These are phyloP conservation scores for Papilio aristodemus DNA, from an alignment of 1,140 invertebrate species.

Conservation along the genomic window DNA sequence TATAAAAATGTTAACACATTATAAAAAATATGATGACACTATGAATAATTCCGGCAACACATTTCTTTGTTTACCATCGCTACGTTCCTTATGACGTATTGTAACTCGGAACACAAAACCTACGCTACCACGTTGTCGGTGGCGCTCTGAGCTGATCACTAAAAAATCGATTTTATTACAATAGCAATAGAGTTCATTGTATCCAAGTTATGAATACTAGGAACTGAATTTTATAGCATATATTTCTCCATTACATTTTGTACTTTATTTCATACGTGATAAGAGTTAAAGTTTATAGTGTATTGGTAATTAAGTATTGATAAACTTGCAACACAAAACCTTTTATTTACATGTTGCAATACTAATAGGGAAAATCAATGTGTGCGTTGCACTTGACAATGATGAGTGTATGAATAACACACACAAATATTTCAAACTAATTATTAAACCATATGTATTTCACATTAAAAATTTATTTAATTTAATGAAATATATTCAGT, in stretches of 20 bases:
- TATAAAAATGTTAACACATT: not conserved
- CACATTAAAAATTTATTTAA: constrained; percentile 4
- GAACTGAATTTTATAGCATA: constrained; percentile 23
- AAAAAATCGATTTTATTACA: not conserved
- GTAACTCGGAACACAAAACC: constrained; percentile 23
- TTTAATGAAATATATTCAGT: not conserved
- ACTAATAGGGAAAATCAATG: constrained; percentile 26
- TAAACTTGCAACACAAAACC: constrained; percentile 58
- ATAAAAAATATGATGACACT: constrained; percentile 16
- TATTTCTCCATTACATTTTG: not conserved
- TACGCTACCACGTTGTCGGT: constrained; percentile 2
- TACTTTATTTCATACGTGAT: not conserved
- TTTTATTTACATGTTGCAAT: constrained; percentile 35
- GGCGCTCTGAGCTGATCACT: not conserved
- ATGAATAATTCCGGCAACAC: constrained; percentile 16
- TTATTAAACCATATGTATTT: not conserved
- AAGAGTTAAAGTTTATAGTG: not conserved
- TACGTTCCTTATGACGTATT: constrained; percentile 11
- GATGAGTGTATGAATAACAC: not conserved
- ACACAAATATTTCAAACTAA: no score
- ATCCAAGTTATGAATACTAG: not conserved
- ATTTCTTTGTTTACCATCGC: constrained; percentile 26
- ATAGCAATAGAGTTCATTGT: not conserved
- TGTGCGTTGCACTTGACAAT: constrained; percentile 32
- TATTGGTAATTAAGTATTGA: not conserved